A percentile compares a stretch with the other conserved stretches of the same genome.
These are phyloP conservation scores for Phalacrocorax aristotelis DNA, from an alignment of 2,113 vertebrate species.

Conservation along the genomic window DNA sequence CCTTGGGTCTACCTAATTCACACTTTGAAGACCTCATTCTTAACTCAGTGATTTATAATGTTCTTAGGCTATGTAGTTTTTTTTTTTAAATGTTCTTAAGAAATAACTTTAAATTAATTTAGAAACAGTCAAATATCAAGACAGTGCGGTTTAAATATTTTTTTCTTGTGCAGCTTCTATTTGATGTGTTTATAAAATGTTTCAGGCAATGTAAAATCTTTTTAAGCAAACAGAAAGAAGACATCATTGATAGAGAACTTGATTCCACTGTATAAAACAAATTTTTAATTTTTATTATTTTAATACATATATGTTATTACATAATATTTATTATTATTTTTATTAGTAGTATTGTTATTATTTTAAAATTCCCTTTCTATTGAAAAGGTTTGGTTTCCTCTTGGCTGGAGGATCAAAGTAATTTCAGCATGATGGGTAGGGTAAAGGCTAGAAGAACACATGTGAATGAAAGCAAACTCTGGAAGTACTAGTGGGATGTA, in stretches of 20 bases:
- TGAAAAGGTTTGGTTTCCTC: neutral
- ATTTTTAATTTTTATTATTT: no score
- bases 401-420: neutral
- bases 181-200: neutral
- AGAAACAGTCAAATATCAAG: neutral
- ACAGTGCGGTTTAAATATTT: neutral
- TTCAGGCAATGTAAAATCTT: neutral
- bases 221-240: neutral
- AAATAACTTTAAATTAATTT: neutral
- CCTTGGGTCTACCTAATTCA: neutral
- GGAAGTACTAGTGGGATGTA: neutral
- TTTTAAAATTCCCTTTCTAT: neutral
- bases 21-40: neutral
- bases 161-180: neutral
- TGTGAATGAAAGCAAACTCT: neutral
- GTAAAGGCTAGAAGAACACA: neutral
- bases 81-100: neutral
- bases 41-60: neutral
- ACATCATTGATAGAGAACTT: neutral
- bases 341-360: no score
- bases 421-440: neutral
- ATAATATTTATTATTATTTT: no score
- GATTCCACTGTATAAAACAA: neutral
- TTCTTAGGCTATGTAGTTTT: neutral
- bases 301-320: no score